A percentile compares a stretch with the other conserved stretches of the same genome.
Evolutionary conservation across 2,797 vertebrate genomes (phyloP).

Genomic region (Enteromius thamalakanensis): DNA sequence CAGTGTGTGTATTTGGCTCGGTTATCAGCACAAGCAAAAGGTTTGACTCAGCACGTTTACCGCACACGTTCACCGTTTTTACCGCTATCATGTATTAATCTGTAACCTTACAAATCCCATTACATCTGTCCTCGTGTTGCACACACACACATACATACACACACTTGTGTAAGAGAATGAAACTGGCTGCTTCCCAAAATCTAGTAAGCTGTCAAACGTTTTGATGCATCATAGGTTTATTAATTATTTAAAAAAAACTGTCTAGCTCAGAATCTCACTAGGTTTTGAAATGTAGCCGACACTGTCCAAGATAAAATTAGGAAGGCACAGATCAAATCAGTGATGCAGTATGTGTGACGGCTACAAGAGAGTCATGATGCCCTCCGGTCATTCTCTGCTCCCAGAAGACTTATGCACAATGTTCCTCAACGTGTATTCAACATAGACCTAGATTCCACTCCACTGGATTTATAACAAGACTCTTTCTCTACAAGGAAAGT

Average conservation of each 20-base stretch:
- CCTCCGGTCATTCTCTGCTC: background rate
- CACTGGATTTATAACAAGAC: constrained; percentile 17
- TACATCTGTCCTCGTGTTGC: background rate
- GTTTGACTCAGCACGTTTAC: constrained; percentile 34
- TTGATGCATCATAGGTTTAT: background rate
- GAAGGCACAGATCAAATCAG: constrained; percentile 21
- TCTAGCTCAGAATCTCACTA: background rate
- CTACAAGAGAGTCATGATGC: constrained; percentile 16
- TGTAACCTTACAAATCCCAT: constrained; percentile 6
- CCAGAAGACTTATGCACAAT: background rate
- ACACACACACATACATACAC: too few species aligned
- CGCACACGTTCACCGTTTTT: background rate
- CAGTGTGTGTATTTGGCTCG: background rate
- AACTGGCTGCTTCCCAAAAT: background rate
- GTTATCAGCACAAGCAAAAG: background rate
- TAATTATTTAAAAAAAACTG: background rate
- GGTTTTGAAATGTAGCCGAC: constrained; percentile 5
- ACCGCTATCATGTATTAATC: constrained; percentile 19
- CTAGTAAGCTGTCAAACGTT: background rate
- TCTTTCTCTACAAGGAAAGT: background rate
- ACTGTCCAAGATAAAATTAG: background rate
- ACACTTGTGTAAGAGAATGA: background rate
- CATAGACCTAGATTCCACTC: constrained; percentile 28
- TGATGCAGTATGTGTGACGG: constrained; percentile 22
- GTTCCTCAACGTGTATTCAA: constrained; percentile 1